Evolutionary conservation across 2,888 invertebrate genomes (phyloP).

Genomic region (Sisyra terminalis): DNA sequence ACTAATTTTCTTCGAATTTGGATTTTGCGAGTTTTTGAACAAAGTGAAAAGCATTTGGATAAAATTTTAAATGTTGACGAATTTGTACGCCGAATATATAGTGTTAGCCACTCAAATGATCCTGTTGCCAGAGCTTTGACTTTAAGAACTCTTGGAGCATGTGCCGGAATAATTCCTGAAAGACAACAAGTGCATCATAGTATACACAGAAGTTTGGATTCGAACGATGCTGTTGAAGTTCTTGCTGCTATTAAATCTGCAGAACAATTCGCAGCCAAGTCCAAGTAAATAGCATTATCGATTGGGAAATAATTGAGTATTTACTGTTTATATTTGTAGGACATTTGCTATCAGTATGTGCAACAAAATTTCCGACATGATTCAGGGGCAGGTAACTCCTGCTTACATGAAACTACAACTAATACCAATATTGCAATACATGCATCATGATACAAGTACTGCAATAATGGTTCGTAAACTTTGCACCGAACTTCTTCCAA

Average conservation of each 20-base stretch:
- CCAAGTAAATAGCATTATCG: slow-evolving; percentile 50
- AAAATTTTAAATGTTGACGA: slow-evolving; percentile 93
- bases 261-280: slow-evolving; percentile 85
- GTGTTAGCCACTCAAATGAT: slow-evolving; percentile 94
- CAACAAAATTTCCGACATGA: slow-evolving; percentile 89
- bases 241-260: slow-evolving; percentile 93
- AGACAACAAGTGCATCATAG: slow-evolving; percentile 91
- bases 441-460: slow-evolving; percentile 62
- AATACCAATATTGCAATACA: slow-evolving; percentile 80
- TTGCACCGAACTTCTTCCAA: slow-evolving; percentile 54
- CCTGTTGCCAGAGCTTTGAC: slow-evolving; percentile 88
- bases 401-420: slow-evolving; percentile 81
- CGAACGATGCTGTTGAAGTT: slow-evolving; percentile 89
- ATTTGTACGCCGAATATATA: slow-evolving; percentile 75
- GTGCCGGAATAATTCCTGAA: slow-evolving; percentile 86
- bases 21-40: slow-evolving; percentile 84
- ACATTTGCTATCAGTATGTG: slow-evolving; percentile 94
- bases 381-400: slow-evolving; percentile 81
- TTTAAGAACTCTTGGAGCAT: slow-evolving; percentile 74
- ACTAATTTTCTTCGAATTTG: slow-evolving; percentile 86
- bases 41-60: slow-evolving; percentile 89
- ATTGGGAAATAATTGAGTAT: too few species aligned
- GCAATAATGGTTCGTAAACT: slow-evolving; percentile 51
- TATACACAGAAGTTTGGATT: slow-evolving; percentile 79
- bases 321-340: slow-evolving; percentile 29